Percentiles rank a stretch among this genome's conserved stretches.
Evolutionary conservation across 2,797 vertebrate genomes (phyloP).

Genomic region (Perodicticus potto): DNA sequence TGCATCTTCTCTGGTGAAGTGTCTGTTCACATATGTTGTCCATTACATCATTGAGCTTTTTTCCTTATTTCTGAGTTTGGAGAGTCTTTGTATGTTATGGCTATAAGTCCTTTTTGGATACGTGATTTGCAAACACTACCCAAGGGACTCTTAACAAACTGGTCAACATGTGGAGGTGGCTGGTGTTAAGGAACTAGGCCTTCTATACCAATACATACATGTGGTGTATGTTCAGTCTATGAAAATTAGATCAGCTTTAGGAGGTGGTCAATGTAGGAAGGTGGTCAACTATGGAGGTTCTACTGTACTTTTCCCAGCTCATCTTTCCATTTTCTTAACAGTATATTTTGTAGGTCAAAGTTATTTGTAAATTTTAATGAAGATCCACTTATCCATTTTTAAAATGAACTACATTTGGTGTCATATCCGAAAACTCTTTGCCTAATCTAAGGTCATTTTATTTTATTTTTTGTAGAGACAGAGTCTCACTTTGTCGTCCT

Average conservation of each 20-base stretch:
- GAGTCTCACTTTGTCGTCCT: too few relatives aligned
- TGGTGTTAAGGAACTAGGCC: too few relatives aligned
- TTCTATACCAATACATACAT: too few relatives aligned
- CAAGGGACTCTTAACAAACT: too few relatives aligned
- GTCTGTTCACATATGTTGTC: background rate
- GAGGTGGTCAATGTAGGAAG: too few relatives aligned
- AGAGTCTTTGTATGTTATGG: background rate
- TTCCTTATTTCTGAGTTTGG: background rate
- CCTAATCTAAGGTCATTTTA: background rate
- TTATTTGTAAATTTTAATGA: background rate
- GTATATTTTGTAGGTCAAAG: background rate
- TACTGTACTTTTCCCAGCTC: background rate
- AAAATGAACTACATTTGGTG: background rate
- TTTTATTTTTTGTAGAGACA: too few relatives aligned
- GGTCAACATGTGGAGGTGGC: too few relatives aligned
- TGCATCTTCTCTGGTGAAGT: background rate
- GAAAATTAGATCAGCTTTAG: too few relatives aligned
- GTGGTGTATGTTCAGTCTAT: too few relatives aligned
- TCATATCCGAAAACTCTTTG: background rate
- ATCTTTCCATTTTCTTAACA: background rate
- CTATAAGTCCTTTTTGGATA: background rate
- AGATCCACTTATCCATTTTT: background rate
- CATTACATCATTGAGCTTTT: background rate
- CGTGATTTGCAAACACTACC: background rate
- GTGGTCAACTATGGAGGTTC: too few relatives aligned